These are phyloP conservation scores for Penelope pileata DNA, from an alignment of 2,113 vertebrate genomes.

Conservation along the genomic window DNA sequence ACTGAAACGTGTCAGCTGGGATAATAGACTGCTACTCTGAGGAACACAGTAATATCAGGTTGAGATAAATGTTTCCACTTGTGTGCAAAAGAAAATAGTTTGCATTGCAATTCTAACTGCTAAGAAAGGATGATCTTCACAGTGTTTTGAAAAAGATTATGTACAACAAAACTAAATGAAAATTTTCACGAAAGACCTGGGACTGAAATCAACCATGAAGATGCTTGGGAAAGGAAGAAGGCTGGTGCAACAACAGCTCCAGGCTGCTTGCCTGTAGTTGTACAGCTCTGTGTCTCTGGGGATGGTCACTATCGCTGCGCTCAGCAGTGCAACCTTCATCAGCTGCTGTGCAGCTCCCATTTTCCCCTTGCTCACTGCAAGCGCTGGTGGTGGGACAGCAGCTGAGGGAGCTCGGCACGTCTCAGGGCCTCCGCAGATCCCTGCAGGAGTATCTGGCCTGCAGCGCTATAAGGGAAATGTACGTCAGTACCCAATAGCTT, in stretches of 20 bases:
- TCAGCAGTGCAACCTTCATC: neutral
- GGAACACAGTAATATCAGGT: neutral
- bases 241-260: neutral
- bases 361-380: neutral
- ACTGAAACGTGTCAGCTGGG: neutral
- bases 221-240: neutral
- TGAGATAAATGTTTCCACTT: neutral
- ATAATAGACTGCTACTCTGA: neutral
- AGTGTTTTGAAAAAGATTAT: neutral
- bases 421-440: neutral
- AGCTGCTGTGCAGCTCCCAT: neutral
- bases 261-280: neutral
- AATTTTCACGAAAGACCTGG: neutral
- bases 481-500: neutral
- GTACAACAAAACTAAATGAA: neutral
- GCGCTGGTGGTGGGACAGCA: fast-evolving
- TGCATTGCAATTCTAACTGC: neutral
- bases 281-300: fast-evolving
- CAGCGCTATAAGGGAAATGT: neutral
- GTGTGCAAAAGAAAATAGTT: neutral
- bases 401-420: neutral
- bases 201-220: neutral
- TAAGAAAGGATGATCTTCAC: neutral
- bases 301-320: neutral
- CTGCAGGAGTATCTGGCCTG: neutral